Base-by-base conservation (phyloP, 2,888 invertebrate genomes). In the Platycheirus albimanus region DNA sequence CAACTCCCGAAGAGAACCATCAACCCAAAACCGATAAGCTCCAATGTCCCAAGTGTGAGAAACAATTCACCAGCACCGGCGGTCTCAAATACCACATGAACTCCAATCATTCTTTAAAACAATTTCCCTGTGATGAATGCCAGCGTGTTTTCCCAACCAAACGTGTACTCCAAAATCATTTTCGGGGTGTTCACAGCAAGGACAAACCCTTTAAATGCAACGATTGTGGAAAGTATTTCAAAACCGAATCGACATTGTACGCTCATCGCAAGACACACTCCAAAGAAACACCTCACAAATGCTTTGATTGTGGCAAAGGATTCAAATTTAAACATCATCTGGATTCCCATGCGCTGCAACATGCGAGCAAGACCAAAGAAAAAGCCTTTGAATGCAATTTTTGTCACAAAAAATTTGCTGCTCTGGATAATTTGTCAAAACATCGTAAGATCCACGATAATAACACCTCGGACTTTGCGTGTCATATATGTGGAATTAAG, bases 111-210 rank as follows among this genome's bases (percentile, higher is more conserved):
- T 36, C 30, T 10, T 10, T 36, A 0, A 85, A 86, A 95, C 93
- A 0, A 90, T 91, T 1, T 91, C 92, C 49, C 88, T 95, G 94
- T 94, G 0, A 90, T 90, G 15, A 92, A 94, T 71, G 91, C 41
- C 24, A 67, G n/a, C n/a, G 19, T 19, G 41, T 52, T 10, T 85
- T 85, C 30, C 33, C 83, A 8, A 83, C 72, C 19, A 85, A 84
- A 33, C 85, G 85, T 3, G 84, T 85, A 0, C 56, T 85, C 4
- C 33, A 70, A 1, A 85, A 85, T 49, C 85, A 85, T 20, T 15
- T 70, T 6, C 78, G 85, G 0, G 84, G 85, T 49, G 58, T 71
- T 0, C 85, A 85, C n/a, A 75, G 67, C 15, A 70, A 75, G n/a
- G 77, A 79, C 0, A 79, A 77, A 17, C 33, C 49, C 0, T 85